A percentile compares a stretch with the other conserved stretches of the same genome.
Evolutionary conservation across 1,140 invertebrate species (phyloP).

Genomic region (Rhopalosiphum padi): DNA sequence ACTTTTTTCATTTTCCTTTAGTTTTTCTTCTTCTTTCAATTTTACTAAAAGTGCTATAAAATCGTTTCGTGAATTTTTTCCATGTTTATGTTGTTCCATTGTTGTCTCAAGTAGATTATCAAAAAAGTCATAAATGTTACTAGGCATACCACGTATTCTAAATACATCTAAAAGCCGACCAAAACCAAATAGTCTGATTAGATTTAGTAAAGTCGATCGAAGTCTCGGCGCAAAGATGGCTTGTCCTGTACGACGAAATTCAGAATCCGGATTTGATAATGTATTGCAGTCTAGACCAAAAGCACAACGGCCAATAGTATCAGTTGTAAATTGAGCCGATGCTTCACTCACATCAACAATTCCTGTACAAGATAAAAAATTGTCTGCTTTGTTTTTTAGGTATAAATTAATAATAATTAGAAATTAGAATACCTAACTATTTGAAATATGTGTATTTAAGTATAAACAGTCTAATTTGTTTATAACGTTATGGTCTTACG

Average conservation of each 20-base stretch:
- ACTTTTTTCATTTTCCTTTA: neutral
- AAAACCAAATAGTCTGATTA: neutral
- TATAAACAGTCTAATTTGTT: no score
- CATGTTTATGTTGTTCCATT: slow-evolving; percentile 16
- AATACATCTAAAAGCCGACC: neutral
- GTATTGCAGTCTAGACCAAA: slow-evolving; percentile 61
- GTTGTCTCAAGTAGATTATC: slow-evolving; percentile 5
- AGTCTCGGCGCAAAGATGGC: neutral
- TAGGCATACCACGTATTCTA: slow-evolving; percentile 3
- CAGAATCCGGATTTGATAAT: slow-evolving; percentile 66
- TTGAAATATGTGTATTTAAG: no score
- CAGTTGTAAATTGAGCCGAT: slow-evolving; percentile 59
- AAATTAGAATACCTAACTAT: no score
- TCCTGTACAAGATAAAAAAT: slow-evolving; percentile 2
- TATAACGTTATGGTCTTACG: no score
- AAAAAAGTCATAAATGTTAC: slow-evolving; percentile 10
- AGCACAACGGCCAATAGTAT: slow-evolving; percentile 61
- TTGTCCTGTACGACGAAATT: slow-evolving; percentile 65
- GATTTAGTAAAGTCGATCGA: neutral
- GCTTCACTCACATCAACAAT: slow-evolving; percentile 34
- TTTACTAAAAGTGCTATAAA: slow-evolving; percentile 18
- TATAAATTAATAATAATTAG: no score
- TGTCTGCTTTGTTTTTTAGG: neutral
- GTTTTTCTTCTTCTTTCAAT: slow-evolving; percentile 18
- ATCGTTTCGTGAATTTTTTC: neutral